Percentiles rank a stretch among this genome's conserved stretches.
These are phyloP conservation scores for Chascanopsetta lugubris DNA, from an alignment of 2,113 vertebrate species.

Conservation along the genomic window DNA sequence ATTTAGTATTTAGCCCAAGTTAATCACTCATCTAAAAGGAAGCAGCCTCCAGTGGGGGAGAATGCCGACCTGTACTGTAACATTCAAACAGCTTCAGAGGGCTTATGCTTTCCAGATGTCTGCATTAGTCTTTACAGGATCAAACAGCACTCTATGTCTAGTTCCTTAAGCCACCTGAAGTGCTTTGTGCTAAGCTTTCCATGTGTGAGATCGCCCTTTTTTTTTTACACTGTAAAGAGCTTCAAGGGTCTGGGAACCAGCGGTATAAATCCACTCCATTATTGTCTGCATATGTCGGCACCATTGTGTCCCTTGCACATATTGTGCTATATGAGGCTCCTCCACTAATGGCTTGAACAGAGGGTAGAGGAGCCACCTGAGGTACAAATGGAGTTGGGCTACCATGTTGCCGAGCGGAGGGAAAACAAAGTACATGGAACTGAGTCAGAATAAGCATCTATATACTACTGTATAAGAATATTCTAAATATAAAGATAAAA, in stretches of 20 bases:
- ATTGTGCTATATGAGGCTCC: slow-evolving; percentile 44
- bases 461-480: no score
- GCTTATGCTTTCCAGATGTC: slow-evolving; percentile 61
- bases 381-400: slow-evolving; percentile 17
- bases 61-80: slow-evolving; percentile 25
- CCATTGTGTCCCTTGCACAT: slow-evolving; percentile 45
- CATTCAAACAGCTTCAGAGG: slow-evolving; percentile 24
- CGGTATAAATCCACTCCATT: slow-evolving; percentile 63
- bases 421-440: no score
- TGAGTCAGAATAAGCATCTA: no score
- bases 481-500: no score
- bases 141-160: slow-evolving; percentile 47
- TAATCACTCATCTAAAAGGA: background rate
- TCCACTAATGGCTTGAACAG: slow-evolving; percentile 72
- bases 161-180: slow-evolving; percentile 48
- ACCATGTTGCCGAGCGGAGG: background rate
- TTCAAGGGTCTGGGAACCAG: slow-evolving; percentile 56
- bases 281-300: slow-evolving; percentile 68
- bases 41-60: slow-evolving; percentile 9
- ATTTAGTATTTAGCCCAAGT: slow-evolving; percentile 25
- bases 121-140: slow-evolving; percentile 39
- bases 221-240: slow-evolving; percentile 43
- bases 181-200: slow-evolving; percentile 35
- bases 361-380: slow-evolving; percentile 54
- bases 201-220: slow-evolving; percentile 54